A percentile compares a stretch with the other conserved stretches of the same genome.
Conservation (phyloP, 2,797 vertebrate species). For the Alcedo atthis region DNA sequence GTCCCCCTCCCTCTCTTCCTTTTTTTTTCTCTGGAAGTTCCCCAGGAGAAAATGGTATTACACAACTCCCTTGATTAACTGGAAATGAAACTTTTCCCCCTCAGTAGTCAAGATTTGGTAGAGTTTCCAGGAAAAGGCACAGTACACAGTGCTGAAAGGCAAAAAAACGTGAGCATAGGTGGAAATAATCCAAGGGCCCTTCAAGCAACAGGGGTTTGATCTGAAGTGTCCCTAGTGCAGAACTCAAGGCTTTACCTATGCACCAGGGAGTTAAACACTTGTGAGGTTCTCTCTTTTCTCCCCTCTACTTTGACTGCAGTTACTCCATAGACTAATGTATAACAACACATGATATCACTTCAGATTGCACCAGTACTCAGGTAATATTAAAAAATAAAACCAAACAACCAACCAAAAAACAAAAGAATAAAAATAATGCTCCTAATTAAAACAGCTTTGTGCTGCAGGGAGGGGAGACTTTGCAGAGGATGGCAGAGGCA, state of each 20-base stretch:
- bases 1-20: neutral
- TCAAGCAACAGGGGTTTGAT: neutral
- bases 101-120: constrained; percentile 19
- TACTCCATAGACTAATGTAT: fast-evolving
- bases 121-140: constrained; percentile 43
- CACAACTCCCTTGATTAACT: constrained; percentile 67
- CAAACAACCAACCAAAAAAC: neutral
- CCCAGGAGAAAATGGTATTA: constrained; percentile 67
- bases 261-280: neutral
- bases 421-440: neutral
- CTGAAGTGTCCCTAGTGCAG: neutral
- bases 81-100: constrained; percentile 65
- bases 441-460: neutral
- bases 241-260: neutral
- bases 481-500: neutral
- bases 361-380: neutral
- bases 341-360: neutral
- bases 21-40: constrained; percentile 60
- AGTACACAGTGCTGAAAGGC: constrained; percentile 28
- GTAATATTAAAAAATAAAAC: neutral
- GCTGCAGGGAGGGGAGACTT: neutral
- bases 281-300: neutral
- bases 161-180: neutral
- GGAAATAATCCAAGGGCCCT: constrained; percentile 14
- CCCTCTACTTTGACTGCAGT: neutral